Evolutionary conservation across 2,888 invertebrate genomes (phyloP).

Genomic region (Chalcis sispes): DNA sequence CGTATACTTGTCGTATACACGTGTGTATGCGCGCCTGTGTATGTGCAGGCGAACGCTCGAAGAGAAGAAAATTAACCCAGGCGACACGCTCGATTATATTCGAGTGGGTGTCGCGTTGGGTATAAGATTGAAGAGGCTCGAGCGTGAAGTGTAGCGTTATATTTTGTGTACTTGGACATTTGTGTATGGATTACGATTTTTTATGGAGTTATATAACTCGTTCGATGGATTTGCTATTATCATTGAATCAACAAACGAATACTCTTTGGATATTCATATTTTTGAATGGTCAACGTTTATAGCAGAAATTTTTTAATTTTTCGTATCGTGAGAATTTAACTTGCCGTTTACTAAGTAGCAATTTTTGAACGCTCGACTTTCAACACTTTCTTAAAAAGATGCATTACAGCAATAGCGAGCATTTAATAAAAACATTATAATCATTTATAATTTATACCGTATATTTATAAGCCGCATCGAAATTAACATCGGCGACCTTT

Average conservation of each 20-base stretch:
- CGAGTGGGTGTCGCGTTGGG: neutral
- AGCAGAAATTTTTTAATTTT: too few relatives aligned
- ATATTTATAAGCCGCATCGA: too few relatives aligned
- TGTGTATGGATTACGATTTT: neutral
- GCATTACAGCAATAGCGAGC: too few relatives aligned
- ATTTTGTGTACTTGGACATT: neutral
- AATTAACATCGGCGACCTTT: too few relatives aligned
- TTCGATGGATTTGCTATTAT: neutral
- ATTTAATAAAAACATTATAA: too few relatives aligned
- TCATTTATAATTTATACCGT: too few relatives aligned
- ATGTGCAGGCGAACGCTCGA: too few relatives aligned
- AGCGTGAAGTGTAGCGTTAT: neutral
- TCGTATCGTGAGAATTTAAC: too few relatives aligned
- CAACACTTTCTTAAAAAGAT: too few relatives aligned
- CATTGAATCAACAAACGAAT: neutral
- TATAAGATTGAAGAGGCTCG: neutral
- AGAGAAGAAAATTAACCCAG: neutral
- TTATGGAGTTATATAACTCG: neutral
- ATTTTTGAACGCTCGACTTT: too few relatives aligned
- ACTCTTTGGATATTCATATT: neutral
- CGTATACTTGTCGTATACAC: neutral
- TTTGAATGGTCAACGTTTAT: neutral
- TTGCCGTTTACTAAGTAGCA: too few relatives aligned
- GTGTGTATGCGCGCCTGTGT: neutral
- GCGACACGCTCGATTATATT: neutral